Base-by-base conservation (phyloP, 2,113 vertebrate genomes). In the Heterotilapia buettikoferi region DNA sequence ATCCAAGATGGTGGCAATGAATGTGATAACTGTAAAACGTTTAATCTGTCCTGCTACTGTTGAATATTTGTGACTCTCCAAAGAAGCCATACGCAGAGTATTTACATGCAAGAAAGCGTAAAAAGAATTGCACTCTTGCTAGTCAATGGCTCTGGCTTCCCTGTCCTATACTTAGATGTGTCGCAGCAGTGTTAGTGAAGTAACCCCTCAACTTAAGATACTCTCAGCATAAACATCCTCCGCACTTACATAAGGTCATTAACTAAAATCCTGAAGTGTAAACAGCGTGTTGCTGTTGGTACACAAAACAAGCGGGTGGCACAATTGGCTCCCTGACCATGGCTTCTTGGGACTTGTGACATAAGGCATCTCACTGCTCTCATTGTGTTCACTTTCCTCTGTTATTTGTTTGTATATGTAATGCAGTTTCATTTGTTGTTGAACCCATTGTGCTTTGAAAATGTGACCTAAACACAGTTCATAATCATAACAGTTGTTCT, bases 231-330 rank as follows among this genome's bases (percentile, higher is more conserved):
- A 50, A 79, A 82, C 63, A n/a, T 84, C 56, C 56, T 63, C 68
- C 9, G 4, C n/a, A 6, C 52, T 93, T 93, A 61, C 83, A 24
- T 90, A 92, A 92, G 85, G 66, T 82, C 52, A 73, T 91, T 88
- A 90, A 80, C 24, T 21, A 19, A 87, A 88, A 78, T 43, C 38
- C 56, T 47, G 6, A n/a, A 24, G 86, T n/a, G 78, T 89, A 68
- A 88, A 88, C 85, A 85, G 66, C 1, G 2, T 53, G 80, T 29
- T 54, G 40, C 68, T 92, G 86, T 87, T 87, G 57, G 43, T 87
- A 83, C 84, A 82, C 84, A 87, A 56, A 87, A 63, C 76, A 80
- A 82, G 56, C 38, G 1, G 54, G 76, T 88, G 90, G 85, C 89
- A 91, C 84, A 54, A 21, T 50, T 81, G 83, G 86, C 87, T 84